Evolutionary conservation across 2,797 vertebrate species (phyloP), one percentile per base, ranked within the genome.

Genomic region (Melanotaenia boesemani): DNA sequence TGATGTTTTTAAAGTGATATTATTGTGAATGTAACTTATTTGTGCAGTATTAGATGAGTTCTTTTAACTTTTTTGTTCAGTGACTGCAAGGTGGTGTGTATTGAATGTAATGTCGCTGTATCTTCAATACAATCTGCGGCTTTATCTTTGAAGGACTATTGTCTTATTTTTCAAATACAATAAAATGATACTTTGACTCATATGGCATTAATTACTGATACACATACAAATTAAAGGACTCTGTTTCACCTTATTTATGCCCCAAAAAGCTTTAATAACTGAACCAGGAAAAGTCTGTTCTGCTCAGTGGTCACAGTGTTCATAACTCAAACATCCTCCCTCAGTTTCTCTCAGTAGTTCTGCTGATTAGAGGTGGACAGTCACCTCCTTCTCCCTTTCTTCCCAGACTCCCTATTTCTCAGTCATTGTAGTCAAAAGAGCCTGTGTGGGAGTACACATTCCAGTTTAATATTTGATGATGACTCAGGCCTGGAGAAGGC

Each of bases 21-120:
- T 93, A 93, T 88, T 90, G 92, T 94, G 90, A 91, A 90, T 89
- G 92, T 94, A 93, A 92, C 79, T 94, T 94, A 93, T 93, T 93
- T 93, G 91, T 94, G 92, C 26, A 62, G 89, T 93, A 91, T 84
- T 91, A 90, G 90, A 88, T 70, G 28, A 92, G 84, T 83, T 86
- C 82, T 77, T 88, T 71, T 89, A 80, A 48, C 60, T 73, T 87
- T 91, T 88, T 84, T 79, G 85, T 90, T 93, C 86, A 82, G 91
- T 92, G 87, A 91, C 85, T 91, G 83, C 85, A 86, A 88, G 88
- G 90, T 93, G 90, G 88, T 90, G 92, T 94, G 87, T 88, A 94
- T 91, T 93, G 88, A 93, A 92, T 93, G 88, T 93, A 86, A 90
- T 91, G 91, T 94, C 92, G 82, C 91, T 79, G 79, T 92, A 90